phyloP scores from a whole-genome alignment of 2,888 invertebrate species.

The Aphodius granarius region DNA sequence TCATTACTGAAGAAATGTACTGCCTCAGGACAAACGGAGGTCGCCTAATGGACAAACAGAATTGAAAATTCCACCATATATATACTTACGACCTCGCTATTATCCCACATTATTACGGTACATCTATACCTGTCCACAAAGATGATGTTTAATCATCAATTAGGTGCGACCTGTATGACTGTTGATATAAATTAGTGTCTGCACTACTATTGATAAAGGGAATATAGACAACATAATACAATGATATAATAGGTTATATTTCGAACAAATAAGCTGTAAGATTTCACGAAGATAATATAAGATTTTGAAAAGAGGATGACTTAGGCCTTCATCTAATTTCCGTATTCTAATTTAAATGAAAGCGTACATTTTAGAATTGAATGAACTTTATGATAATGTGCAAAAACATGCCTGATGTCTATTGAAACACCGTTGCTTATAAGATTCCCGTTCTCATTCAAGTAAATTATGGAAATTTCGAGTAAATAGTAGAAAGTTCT shows the following conservation, averaged over 20 bases:
- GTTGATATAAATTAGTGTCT: neutral
- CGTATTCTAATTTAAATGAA: too few relatives aligned
- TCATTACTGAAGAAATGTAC: neutral
- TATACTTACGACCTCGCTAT: neutral
- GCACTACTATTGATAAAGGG: neutral
- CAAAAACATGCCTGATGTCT: too few relatives aligned
- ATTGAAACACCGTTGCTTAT: too few relatives aligned
- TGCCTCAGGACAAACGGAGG: neutral
- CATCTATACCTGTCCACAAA: neutral
- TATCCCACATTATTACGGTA: neutral
- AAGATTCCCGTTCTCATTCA: too few relatives aligned
- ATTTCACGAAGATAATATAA: too few relatives aligned
- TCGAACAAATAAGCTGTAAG: too few relatives aligned
- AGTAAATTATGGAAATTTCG: neutral
- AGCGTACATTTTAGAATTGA: too few relatives aligned
- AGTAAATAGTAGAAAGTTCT: neutral
- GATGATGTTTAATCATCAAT: neutral
- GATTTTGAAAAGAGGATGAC: too few relatives aligned
- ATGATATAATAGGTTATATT: too few relatives aligned
- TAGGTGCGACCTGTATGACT: neutral
- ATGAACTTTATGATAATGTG: too few relatives aligned
- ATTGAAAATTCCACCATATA: neutral
- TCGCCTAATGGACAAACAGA: neutral
- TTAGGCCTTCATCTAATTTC: too few relatives aligned
- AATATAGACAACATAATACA: neutral